phyloP scores from a whole-genome alignment of 2,888 invertebrate genomes.

The Chalcis sispes region DNA sequence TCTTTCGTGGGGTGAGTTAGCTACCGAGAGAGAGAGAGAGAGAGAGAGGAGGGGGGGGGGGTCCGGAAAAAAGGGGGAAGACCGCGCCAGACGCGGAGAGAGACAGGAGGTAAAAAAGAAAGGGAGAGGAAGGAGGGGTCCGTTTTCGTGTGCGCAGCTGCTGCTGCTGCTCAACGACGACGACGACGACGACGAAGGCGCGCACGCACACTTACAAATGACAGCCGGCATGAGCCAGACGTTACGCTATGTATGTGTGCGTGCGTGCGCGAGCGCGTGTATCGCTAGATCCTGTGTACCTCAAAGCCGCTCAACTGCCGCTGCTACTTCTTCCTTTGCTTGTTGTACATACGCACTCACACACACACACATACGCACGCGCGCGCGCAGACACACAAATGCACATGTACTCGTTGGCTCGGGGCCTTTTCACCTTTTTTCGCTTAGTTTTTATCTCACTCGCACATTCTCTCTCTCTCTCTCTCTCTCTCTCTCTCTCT shows the following conservation, averaged over 20 bases:
- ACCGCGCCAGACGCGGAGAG: conserved; percentile 19
- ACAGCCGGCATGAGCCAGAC: conserved; percentile 70
- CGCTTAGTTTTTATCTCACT: no score
- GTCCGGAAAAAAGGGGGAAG: conserved; percentile 40
- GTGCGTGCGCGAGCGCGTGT: not conserved
- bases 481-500: no score
- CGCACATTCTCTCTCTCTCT: no score
- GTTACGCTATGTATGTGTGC: no score
- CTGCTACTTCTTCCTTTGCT: conserved; percentile 37
- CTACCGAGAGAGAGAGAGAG: conserved; percentile 16
- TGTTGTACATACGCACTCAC: no score
- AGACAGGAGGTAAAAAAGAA: not conserved
- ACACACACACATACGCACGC: no score
- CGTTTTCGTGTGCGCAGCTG: conserved; percentile 58
- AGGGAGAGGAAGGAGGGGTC: conserved; percentile 50
- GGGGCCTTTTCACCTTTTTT: not conserved
- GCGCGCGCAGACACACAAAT: no score
- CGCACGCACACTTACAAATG: conserved; percentile 56
- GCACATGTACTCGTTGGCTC: no score
- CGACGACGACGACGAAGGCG: not conserved
- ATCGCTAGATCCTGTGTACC: conserved; percentile 63
- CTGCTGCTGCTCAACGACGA: no score
- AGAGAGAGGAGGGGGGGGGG: conserved; percentile 11
- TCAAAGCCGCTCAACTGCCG: conserved; percentile 63
- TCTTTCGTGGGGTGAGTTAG: conserved; percentile 44